Evolutionary conservation across 2,797 vertebrate species (phyloP).

Genomic region (Odontamblyopus lacepedii): DNA sequence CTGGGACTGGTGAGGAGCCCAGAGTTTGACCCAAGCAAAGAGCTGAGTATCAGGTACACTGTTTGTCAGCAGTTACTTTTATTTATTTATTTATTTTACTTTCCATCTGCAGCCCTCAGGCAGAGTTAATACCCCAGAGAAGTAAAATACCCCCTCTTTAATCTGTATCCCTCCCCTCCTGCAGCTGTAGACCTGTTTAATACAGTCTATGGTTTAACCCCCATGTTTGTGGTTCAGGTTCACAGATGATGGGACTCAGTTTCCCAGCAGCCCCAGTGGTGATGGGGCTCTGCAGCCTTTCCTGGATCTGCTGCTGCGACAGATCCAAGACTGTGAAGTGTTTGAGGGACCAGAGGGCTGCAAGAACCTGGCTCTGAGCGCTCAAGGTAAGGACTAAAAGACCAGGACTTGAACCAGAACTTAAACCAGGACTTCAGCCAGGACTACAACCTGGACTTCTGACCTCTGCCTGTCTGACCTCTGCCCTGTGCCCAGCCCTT

Average conservation of each 20-base stretch:
- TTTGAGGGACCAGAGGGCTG: conserved; percentile 85
- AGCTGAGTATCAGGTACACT: not conserved
- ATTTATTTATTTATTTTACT: no score
- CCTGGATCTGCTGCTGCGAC: conserved; percentile 81
- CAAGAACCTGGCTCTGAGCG: conserved; percentile 88
- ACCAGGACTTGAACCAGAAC: not conserved
- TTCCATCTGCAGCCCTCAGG: no score
- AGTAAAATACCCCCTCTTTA: no score
- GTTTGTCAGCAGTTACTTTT: no score
- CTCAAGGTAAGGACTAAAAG: conserved; percentile 76
- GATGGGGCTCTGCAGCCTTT: conserved; percentile 75
- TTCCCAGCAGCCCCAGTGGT: conserved; percentile 36
- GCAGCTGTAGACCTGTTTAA: no score
- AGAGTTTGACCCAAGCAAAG: conserved; percentile 60
- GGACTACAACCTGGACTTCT: not conserved
- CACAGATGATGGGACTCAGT: conserved; percentile 31
- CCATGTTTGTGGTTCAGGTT: conserved; percentile 43
- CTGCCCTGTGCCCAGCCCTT: conserved; percentile 75
- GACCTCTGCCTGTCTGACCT: not conserved
- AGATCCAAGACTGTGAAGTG: conserved; percentile 83
- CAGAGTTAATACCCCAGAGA: no score
- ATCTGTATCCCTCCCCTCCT: no score
- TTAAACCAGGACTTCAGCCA: not conserved
- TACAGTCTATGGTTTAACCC: no score
- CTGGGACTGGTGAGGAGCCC: conserved; percentile 80